These are phyloP conservation scores for Siniperca obscura DNA, from an alignment of 2,797 vertebrate genomes.

Conservation along the genomic window DNA sequence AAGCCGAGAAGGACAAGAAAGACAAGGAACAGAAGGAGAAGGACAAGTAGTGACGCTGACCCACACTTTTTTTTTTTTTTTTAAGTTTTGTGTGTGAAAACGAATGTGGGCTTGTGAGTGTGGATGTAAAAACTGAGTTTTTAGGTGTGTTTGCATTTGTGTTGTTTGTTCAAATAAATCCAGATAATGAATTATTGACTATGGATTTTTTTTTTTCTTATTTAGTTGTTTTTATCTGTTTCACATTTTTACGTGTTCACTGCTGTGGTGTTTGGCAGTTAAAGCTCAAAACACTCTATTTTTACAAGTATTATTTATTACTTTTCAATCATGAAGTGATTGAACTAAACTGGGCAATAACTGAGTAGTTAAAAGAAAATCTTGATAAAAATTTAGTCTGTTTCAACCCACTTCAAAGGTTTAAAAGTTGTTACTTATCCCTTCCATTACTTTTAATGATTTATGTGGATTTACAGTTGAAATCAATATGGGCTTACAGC, in stretches of 20 bases:
- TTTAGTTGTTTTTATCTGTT: not conserved
- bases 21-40: constrained; percentile 97
- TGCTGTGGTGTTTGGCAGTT: not conserved
- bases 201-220: fast-evolving
- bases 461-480: constrained; percentile 22
- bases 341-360: not conserved
- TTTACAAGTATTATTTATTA: not conserved
- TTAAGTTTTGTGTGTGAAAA: constrained; percentile 8
- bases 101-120: constrained; percentile 3
- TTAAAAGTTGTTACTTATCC: not conserved
- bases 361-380: not conserved
- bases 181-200: constrained; percentile 7
- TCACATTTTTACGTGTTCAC: not conserved
- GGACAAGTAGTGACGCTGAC: constrained; percentile 84
- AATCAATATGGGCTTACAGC: constrained; percentile 30
- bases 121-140: not conserved
- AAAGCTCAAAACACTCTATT: not conserved
- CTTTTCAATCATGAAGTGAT: not conserved
- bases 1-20: constrained; percentile 95
- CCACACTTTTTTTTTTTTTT: no score
- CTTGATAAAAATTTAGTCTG: not conserved
- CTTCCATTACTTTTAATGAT: not conserved
- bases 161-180: constrained; percentile 58
- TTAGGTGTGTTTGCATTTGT: constrained; percentile 27
- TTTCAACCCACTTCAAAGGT: not conserved